Percentiles rank a stretch among this genome's conserved stretches.
Conservation (phyloP, 1,140 invertebrate genomes). For the Parapsyche elsis region DNA sequence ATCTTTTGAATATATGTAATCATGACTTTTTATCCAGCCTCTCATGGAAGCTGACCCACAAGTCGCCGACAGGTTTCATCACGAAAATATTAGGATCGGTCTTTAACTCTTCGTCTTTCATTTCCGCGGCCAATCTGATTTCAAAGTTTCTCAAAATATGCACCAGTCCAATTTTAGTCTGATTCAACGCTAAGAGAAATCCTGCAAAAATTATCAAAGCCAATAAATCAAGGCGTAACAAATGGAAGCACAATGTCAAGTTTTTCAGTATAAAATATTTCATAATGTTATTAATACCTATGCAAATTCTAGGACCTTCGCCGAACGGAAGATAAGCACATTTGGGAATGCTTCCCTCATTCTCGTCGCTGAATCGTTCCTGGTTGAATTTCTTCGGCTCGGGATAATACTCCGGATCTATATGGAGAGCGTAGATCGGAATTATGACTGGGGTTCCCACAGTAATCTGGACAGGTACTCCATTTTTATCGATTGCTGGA, state of each 20-base stretch:
- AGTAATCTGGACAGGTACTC: slow-evolving; percentile 54
- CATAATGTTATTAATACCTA: slow-evolving; percentile 48
- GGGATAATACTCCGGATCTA: slow-evolving; percentile 66
- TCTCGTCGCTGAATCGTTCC: slow-evolving; percentile 68
- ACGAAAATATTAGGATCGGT: slow-evolving; percentile 44
- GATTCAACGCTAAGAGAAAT: slow-evolving; percentile 43
- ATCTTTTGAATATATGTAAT: too few relatives aligned
- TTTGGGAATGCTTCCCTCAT: slow-evolving; percentile 58
- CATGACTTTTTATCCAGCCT: not conserved
- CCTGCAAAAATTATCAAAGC: slow-evolving; percentile 39
- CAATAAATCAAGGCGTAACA: not conserved
- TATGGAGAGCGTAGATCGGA: slow-evolving; percentile 57
- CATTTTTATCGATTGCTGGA: slow-evolving; percentile 36
- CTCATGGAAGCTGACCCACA: slow-evolving; percentile 51
- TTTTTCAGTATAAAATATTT: too few relatives aligned
- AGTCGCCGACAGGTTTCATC: slow-evolving; percentile 29
- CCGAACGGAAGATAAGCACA: slow-evolving; percentile 69
- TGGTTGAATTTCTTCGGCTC: slow-evolving; percentile 72
- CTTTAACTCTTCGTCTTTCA: slow-evolving; percentile 18
- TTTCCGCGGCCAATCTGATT: slow-evolving; percentile 42
- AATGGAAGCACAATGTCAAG: not conserved
- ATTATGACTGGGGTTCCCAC: slow-evolving; percentile 57
- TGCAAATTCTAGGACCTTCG: slow-evolving; percentile 67
- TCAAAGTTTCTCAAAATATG: slow-evolving; percentile 51
- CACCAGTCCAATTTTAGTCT: slow-evolving; percentile 42